Evolutionary conservation across 2,113 vertebrate species (phyloP).

Genomic region (Hydrochoerus hydrochaeris): DNA sequence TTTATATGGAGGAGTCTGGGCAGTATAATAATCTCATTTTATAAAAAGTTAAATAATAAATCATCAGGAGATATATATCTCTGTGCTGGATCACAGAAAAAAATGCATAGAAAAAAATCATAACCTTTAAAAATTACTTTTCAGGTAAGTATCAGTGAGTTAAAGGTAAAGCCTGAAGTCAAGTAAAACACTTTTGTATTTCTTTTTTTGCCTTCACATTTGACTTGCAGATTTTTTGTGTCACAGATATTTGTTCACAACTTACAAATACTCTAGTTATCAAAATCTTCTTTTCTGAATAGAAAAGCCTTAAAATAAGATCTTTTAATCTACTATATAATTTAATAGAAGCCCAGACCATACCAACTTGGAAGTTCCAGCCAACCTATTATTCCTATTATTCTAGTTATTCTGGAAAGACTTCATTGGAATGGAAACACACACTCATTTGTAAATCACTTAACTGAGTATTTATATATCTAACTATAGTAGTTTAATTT

Average conservation of each 20-base stretch:
- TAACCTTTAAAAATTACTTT: conserved; percentile 30
- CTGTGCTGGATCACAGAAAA: neutral
- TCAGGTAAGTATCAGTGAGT: neutral
- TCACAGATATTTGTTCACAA: neutral
- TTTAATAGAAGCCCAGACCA: neutral
- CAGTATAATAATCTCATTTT: conserved; percentile 25
- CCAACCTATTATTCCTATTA: neutral
- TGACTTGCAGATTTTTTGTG: neutral
- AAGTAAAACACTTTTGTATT: neutral
- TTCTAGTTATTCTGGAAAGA: neutral
- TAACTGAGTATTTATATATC: neutral
- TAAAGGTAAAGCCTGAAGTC: neutral
- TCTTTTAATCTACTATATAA: neutral
- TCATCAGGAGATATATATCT: conserved; percentile 1
- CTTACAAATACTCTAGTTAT: neutral
- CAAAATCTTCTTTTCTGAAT: neutral
- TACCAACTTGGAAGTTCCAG: neutral
- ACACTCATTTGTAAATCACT: neutral
- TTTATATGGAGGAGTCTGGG: neutral
- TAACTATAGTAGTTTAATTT: neutral
- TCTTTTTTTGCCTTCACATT: neutral
- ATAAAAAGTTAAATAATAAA: conserved; percentile 52
- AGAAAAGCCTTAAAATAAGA: neutral
- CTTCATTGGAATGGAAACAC: neutral
- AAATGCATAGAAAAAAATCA: neutral